These are phyloP conservation scores for Neoseiulus cucumeris DNA, from an alignment of 1,140 invertebrate species.

Conservation along the genomic window DNA sequence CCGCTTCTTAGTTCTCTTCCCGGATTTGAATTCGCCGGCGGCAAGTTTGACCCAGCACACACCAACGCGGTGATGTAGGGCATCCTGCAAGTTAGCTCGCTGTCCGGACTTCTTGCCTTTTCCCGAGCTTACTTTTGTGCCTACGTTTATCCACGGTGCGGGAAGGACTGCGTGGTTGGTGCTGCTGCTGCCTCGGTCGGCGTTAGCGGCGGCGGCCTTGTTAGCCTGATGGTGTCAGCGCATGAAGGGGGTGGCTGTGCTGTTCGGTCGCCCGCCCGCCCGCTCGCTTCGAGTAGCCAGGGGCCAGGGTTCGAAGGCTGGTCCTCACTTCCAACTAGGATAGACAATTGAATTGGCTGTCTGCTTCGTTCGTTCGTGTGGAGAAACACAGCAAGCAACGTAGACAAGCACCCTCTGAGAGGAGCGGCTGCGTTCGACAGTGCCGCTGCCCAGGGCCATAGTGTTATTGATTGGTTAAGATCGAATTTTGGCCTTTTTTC, in stretches of 20 bases:
- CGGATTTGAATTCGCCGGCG: slow-evolving; percentile 10
- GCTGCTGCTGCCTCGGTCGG: background rate
- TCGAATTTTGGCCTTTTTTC: slow-evolving; percentile 11
- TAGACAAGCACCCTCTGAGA: too few relatives aligned
- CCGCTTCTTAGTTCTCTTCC: background rate
- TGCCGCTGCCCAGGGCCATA: slow-evolving; percentile 7
- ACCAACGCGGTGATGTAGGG: background rate
- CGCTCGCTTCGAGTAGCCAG: too few relatives aligned
- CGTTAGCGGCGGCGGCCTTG: background rate
- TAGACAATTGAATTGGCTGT: slow-evolving; percentile 9
- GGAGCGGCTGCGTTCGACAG: background rate
- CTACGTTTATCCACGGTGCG: too few relatives aligned
- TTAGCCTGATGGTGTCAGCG: slow-evolving; percentile 12
- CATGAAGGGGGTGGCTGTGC: background rate
- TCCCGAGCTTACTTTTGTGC: too few relatives aligned
- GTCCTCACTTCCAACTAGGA: background rate
- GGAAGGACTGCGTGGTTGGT: too few relatives aligned
- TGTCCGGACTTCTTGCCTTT: too few relatives aligned
- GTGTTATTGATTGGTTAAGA: slow-evolving; percentile 12
- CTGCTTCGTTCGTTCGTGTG: background rate
- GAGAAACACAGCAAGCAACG: background rate
- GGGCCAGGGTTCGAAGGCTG: background rate
- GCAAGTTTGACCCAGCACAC: background rate
- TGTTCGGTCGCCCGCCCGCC: background rate
- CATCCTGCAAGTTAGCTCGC: background rate